Conservation (phyloP, 2,888 invertebrate genomes). For the Metopia argyrocephala region DNA sequence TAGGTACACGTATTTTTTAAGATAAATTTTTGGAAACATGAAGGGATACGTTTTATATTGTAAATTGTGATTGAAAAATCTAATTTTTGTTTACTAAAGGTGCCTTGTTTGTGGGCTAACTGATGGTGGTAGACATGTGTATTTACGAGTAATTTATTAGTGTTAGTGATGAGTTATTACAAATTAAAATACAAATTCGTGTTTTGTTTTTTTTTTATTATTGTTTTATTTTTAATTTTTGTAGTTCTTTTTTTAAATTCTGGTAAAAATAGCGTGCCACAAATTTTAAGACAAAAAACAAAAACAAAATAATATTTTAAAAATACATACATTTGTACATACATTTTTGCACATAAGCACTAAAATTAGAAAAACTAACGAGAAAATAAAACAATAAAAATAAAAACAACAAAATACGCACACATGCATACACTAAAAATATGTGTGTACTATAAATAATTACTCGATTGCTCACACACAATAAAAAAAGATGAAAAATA, state of each 20-base stretch:
- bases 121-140: background rate
- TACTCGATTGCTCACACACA: conserved; percentile 40
- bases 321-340: no score
- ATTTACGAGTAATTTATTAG: conserved; percentile 37
- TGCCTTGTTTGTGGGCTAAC: background rate
- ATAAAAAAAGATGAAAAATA: background rate
- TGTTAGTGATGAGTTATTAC: conserved; percentile 4
- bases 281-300: conserved; percentile 38
- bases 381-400: background rate
- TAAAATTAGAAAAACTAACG: conserved; percentile 61
- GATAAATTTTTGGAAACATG: no score
- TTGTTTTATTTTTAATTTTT: conserved; percentile 39
- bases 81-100: no score
- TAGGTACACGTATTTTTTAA: no score
- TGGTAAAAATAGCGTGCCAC: conserved; percentile 57
- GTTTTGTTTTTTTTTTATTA: conserved; percentile 34
- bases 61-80: no score
- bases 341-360: conserved; percentile 59
- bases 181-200: background rate
- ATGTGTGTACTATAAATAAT: conserved; percentile 57
- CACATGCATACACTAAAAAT: conserved; percentile 7
- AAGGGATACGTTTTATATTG: no score
- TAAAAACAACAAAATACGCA: conserved; percentile 37
- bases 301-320: conserved; percentile 43
- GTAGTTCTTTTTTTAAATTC: conserved; percentile 28